Base-by-base conservation (phyloP, 2,113 vertebrate genomes). In the Tragulus kanchil region DNA sequence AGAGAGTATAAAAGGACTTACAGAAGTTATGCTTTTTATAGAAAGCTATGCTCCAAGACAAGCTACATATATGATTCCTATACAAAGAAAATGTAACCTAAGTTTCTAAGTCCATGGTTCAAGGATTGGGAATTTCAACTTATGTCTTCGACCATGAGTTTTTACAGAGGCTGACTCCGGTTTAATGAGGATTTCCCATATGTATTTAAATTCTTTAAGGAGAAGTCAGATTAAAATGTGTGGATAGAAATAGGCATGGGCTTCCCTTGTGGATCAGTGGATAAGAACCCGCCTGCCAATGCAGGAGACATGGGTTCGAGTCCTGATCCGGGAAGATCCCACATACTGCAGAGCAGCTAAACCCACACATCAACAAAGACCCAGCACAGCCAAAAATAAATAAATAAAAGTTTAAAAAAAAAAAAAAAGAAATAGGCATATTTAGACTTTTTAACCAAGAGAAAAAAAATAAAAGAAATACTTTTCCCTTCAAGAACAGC, bases 211-310 rank as follows among this genome's bases (percentile, higher is more conserved):
- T 82, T 71, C 26, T 85, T 92, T 91, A 84, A 62, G 36, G 13
- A 58, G 65, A 92, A 92, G 83, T 67, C 3, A 71, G 85, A 64
- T 89, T 82, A 42, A 85, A 96, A 75, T 89, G 48, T 82, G 7
- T 59, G 82, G 45, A 61, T 85, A 86, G 89, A 85, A 90, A 62
- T 13, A 92, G 61, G 28, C 16, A 62, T 69, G n/a, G n/a, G n/a
- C n/a, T n/a, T n/a, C n/a, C n/a, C n/a, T n/a, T n/a, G n/a, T n/a
- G n/a, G n/a, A n/a, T n/a, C n/a, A n/a, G n/a, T n/a, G n/a, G n/a
- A n/a, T n/a, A n/a, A n/a, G n/a, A n/a, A n/a, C n/a, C n/a, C n/a
- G n/a, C n/a, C n/a, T n/a, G n/a, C n/a, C n/a, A n/a, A n/a, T n/a
- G n/a, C n/a, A n/a, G n/a, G n/a, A n/a, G n/a, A n/a, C n/a, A n/a